A percentile compares a stretch with the other conserved stretches of the same genome.
phyloP scores from a whole-genome alignment of 1,140 invertebrate genomes.

The Lucilia sericata region DNA sequence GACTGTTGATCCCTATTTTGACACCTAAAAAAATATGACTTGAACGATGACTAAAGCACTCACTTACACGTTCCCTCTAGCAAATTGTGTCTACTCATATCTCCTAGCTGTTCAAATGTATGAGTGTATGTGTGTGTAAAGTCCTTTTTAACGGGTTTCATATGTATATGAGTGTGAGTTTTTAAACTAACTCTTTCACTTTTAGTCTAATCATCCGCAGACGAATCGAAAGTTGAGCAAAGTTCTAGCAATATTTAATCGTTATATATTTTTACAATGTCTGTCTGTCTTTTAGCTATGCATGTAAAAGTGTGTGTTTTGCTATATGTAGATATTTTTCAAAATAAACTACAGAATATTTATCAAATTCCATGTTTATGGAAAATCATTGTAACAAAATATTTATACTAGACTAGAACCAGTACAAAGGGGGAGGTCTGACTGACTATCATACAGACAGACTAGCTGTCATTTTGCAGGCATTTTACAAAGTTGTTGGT shows the following conservation, averaged over 20 bases:
- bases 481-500: slow-evolving; percentile 32
- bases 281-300: background rate
- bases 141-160: no score
- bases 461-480: slow-evolving; percentile 36
- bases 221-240: background rate
- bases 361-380: slow-evolving; percentile 27
- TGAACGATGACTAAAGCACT: background rate
- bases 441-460: background rate
- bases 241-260: slow-evolving; percentile 8
- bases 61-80: no score
- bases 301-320: background rate
- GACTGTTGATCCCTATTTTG: slow-evolving; percentile 44
- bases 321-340: background rate
- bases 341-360: slow-evolving; percentile 24
- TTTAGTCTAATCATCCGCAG: background rate
- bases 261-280: background rate
- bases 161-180: no score
- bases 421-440: background rate
- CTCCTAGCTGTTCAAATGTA: no score
- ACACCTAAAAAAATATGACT: slow-evolving; percentile 33
- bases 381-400: background rate
- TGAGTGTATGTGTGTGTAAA: no score
- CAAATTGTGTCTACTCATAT: no score
- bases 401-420: background rate
- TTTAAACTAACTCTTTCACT: background rate